Base-by-base conservation (phyloP, 1,140 invertebrate genomes). In the Helicoverpa armigera region DNA sequence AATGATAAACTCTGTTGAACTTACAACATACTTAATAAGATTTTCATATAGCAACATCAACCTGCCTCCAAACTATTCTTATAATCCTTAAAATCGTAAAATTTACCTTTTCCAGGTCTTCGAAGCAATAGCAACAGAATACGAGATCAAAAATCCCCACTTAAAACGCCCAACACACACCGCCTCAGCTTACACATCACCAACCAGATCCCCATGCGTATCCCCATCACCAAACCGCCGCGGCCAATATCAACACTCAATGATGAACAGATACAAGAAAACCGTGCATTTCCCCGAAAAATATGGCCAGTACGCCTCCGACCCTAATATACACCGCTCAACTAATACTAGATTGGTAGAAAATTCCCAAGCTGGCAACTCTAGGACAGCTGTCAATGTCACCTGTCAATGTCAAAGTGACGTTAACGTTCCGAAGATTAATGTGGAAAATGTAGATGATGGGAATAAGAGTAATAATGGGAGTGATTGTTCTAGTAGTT, bases 41-140 rank as follows among this genome's bases (percentile, higher is more conserved):
- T n/a, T n/a, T n/a, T n/a, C n/a, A n/a, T n/a, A n/a, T n/a, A n/a
- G n/a, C n/a, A n/a, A n/a, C n/a, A n/a, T 13, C 10, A 14, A 13
- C 48, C 48, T 50, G 48, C 10, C 13, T 53, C 14, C 13, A 23
- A 23, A 23, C n/a, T n/a, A n/a, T n/a, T n/a, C n/a, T n/a, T n/a
- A n/a, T 23, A 23, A 23, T 13, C 51, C 3, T 11, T 14, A 13
- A 29, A 29, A 18, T 23, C 9, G 7, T 4, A 35, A 11, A 3
- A 9, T 11, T 31, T 31, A 50, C 11, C 72, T 80, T 56, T 89
- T 86, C 11, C 84, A 94, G 93, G 91, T 94, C 3, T 94, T 94
- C 51, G 93, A 94, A 90, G 93, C 93, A 13, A 94, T 94, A 74
- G 93, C 93, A 67, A 89, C 87, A 16, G 93, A 94, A 83, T 94